A percentile compares a stretch with the other conserved stretches of the same genome.
phyloP scores from a whole-genome alignment of 2,113 vertebrate species.

The Solenodon paradoxus region DNA sequence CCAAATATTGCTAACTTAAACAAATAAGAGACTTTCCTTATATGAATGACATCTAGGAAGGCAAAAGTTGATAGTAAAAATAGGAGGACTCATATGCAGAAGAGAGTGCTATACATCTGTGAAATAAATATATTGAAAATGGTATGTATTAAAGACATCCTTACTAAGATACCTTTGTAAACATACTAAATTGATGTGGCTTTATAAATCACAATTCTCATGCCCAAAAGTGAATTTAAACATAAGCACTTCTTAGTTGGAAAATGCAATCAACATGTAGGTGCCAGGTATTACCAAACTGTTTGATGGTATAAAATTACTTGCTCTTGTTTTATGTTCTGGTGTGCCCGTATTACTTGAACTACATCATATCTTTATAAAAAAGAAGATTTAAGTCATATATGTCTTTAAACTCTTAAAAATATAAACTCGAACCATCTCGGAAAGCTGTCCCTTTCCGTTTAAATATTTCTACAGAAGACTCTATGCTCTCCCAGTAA shows the following conservation, averaged over 20 bases:
- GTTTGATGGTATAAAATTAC: background rate
- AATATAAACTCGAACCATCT: background rate
- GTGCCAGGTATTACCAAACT: background rate
- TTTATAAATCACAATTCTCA: background rate
- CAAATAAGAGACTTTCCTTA: background rate
- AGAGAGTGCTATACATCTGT: background rate
- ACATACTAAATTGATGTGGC: background rate
- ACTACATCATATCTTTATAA: background rate
- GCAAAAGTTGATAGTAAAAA: background rate
- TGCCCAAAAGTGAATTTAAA: background rate
- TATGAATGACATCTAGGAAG: background rate
- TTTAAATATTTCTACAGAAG: background rate
- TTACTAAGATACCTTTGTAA: background rate
- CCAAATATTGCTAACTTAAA: background rate
- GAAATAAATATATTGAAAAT: background rate
- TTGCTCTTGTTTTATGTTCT: background rate
- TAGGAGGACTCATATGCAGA: background rate
- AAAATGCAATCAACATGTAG: background rate
- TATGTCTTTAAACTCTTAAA: background rate
- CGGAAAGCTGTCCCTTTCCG: background rate
- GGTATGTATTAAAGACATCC: background rate
- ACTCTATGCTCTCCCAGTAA: background rate
- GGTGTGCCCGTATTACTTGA: background rate
- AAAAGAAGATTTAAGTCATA: background rate
- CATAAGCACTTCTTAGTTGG: background rate